A percentile compares a stretch with the other conserved stretches of the same genome.
Conservation (phyloP, 2,113 vertebrate species). For the Laterallus jamaicensis region DNA sequence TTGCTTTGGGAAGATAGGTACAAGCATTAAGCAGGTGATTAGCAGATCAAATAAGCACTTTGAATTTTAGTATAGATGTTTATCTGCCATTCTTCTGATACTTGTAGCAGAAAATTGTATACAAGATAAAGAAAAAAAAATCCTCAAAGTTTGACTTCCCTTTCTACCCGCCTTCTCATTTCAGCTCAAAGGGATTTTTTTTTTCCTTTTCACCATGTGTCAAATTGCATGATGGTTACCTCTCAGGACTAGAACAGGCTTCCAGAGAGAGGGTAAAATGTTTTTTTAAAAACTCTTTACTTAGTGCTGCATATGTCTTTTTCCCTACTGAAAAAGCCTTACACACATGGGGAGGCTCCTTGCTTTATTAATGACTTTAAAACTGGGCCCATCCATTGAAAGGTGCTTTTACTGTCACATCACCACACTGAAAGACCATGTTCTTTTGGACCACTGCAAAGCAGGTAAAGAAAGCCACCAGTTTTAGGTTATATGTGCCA, state of each 20-base stretch:
- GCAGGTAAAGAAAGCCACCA: not conserved
- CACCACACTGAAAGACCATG: accelerated
- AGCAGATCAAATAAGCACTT: not conserved
- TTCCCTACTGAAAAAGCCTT: not conserved
- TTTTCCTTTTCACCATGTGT: not conserved
- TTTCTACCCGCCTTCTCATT: not conserved
- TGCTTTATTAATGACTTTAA: not conserved
- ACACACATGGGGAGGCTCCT: accelerated
- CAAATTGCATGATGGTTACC: not conserved
- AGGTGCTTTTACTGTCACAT: not conserved
- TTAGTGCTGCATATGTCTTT: not conserved
- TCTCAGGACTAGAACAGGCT: not conserved
- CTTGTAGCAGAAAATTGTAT: not conserved
- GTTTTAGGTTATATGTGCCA: not conserved
- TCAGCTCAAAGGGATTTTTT: not conserved
- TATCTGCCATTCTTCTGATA: not conserved
- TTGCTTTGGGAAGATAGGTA: not conserved
- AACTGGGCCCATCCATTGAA: not conserved
- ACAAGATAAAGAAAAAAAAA: not conserved
- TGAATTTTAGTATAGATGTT: not conserved
- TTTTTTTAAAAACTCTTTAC: not conserved
- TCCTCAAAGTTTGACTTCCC: not conserved
- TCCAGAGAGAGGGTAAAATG: not conserved
- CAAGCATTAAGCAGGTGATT: not conserved
- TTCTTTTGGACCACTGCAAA: not conserved